phyloP scores from a whole-genome alignment of 2,888 invertebrate genomes.

The Eumerus sabulonum region DNA sequence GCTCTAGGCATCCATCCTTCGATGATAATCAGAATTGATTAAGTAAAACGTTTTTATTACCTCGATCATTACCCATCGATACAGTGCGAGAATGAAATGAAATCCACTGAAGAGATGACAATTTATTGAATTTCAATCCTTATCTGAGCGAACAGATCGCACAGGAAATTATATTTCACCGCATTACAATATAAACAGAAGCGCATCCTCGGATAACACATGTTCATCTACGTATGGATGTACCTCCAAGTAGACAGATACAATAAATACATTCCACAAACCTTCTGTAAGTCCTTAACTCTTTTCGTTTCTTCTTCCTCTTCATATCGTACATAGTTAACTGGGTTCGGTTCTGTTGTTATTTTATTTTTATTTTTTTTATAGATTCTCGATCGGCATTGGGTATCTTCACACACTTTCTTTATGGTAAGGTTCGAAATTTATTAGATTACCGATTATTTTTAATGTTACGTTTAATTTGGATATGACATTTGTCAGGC shows the following conservation, averaged over 20 bases:
- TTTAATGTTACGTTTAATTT: constrained; percentile 62
- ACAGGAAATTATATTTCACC: constrained; percentile 62
- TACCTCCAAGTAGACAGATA: constrained; percentile 1
- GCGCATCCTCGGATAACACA: constrained; percentile 55
- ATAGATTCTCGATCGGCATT: no score
- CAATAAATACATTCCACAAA: constrained; percentile 58
- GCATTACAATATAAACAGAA: constrained; percentile 58
- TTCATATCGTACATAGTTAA: no score
- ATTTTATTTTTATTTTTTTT: no score
- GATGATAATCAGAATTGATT: constrained; percentile 64
- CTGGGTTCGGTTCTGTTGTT: not conserved
- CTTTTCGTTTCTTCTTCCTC: not conserved
- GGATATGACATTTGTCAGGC: constrained; percentile 65
- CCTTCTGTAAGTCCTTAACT: constrained; percentile 33
- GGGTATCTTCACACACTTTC: constrained; percentile 10
- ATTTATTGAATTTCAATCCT: constrained; percentile 57
- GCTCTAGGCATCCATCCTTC: not conserved
- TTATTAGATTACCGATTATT: constrained; percentile 64
- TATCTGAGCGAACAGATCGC: constrained; percentile 58
- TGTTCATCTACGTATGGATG: constrained; percentile 32
- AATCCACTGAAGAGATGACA: not conserved
- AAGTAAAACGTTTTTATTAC: constrained; percentile 67
- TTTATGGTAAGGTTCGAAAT: constrained; percentile 52
- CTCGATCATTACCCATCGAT: constrained; percentile 37
- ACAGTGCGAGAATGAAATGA: constrained; percentile 4